phyloP scores from a whole-genome alignment of 2,113 vertebrate species.

The Eulemur rufifrons region DNA sequence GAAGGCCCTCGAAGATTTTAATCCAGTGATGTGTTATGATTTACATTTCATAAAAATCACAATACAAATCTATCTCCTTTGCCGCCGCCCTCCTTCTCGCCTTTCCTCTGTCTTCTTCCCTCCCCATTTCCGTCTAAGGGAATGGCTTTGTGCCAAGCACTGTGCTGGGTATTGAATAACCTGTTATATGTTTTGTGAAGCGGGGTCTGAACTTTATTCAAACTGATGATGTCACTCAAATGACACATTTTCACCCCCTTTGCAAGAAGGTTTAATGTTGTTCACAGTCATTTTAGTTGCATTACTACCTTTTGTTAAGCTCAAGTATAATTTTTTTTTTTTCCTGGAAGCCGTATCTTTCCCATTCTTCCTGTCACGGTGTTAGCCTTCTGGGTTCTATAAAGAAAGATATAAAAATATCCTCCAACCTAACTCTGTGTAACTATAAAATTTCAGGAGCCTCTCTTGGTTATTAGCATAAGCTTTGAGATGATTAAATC shows the following conservation, averaged over 20 bases:
- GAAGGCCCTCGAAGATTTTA: neutral
- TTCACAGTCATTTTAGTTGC: neutral
- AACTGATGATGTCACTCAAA: neutral
- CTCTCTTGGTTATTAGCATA: neutral
- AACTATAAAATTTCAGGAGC: neutral
- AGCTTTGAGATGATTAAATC: neutral
- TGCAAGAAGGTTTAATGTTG: neutral
- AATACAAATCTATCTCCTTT: neutral
- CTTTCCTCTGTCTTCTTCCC: neutral
- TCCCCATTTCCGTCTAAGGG: neutral
- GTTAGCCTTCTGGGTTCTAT: neutral
- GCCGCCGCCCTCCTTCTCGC: neutral
- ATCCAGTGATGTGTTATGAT: fast-evolving
- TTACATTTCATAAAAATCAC: neutral
- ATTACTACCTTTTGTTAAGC: neutral
- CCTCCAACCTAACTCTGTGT: neutral
- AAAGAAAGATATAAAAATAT: neutral
- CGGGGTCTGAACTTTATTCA: neutral
- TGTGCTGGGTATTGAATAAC: neutral
- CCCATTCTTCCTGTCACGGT: neutral
- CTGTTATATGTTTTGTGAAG: neutral
- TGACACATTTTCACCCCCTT: neutral
- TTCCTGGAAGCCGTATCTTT: neutral
- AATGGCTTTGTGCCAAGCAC: neutral
- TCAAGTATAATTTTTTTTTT: neutral